phyloP scores from a whole-genome alignment of 2,113 vertebrate genomes.

The Turnix velox region DNA sequence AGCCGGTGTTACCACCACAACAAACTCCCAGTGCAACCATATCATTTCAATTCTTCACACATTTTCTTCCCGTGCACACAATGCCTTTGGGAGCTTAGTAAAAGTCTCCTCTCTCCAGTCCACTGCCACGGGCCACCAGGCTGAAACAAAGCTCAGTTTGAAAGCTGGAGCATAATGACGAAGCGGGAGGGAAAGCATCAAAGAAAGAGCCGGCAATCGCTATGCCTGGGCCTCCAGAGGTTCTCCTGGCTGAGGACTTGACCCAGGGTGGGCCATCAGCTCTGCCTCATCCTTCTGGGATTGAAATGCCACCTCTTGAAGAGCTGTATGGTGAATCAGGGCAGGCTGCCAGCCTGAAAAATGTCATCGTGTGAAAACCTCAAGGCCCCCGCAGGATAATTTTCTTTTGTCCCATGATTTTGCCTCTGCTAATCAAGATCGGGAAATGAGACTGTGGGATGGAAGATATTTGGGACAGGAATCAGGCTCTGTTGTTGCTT shows the following conservation, averaged over 20 bases:
- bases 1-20: slow-evolving; percentile 31
- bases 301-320: slow-evolving; percentile 52
- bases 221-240: not conserved
- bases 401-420: slow-evolving; percentile 9
- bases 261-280: slow-evolving; percentile 14
- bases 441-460: not conserved
- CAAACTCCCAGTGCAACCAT: slow-evolving; percentile 47
- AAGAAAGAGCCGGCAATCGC: not conserved
- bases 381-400: not conserved
- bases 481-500: not conserved
- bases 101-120: slow-evolving; percentile 41
- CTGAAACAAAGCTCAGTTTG: slow-evolving; percentile 63
- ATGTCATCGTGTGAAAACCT: not conserved
- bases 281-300: not conserved
- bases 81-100: slow-evolving; percentile 27
- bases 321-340: not conserved
- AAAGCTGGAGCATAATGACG: slow-evolving; percentile 36
- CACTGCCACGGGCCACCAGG: slow-evolving; percentile 55
- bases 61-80: slow-evolving; percentile 46
- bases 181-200: slow-evolving; percentile 20
- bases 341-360: slow-evolving; percentile 10
- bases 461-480: not conserved
- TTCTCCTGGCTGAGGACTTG: not conserved
- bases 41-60: slow-evolving; percentile 65
- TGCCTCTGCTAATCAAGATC: not conserved